Conservation (phyloP, 2,113 vertebrate genomes). For the Tiliqua scincoides region DNA sequence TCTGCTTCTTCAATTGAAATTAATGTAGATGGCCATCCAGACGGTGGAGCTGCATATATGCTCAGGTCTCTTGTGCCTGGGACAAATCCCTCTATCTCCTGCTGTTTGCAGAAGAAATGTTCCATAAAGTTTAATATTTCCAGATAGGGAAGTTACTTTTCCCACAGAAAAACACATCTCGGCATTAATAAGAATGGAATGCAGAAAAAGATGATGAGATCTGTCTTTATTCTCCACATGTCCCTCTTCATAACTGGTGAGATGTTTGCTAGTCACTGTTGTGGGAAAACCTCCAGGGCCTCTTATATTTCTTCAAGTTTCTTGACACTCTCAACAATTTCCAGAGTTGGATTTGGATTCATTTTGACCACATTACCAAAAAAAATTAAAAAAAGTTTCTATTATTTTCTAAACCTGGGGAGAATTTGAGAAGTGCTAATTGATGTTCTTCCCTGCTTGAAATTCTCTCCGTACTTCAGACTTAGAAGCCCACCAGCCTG, state of each 20-base stretch:
- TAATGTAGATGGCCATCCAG: too few species aligned
- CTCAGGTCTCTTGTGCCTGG: not conserved
- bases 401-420: constrained; percentile 48
- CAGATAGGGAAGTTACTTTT: not conserved
- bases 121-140: not conserved
- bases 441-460: constrained; percentile 65
- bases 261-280: constrained; percentile 48
- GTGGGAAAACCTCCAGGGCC: constrained; percentile 30
- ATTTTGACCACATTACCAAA: constrained; percentile 48
- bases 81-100: not conserved
- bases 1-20: too few species aligned
- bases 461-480: constrained; percentile 58
- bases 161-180: not conserved
- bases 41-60: too few species aligned
- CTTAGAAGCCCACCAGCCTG: constrained; percentile 53
- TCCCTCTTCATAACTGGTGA: not conserved
- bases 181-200: not conserved
- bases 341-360: constrained; percentile 50
- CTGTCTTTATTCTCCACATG: not conserved
- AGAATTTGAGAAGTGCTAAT: constrained; percentile 62
- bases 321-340: constrained; percentile 51
- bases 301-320: constrained; percentile 62
- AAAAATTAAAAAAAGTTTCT: constrained; percentile 60
- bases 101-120: not conserved
- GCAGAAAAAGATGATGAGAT: not conserved